These are phyloP conservation scores for Stegastes partitus DNA, from an alignment of 2,113 vertebrate genomes.

Conservation along the genomic window DNA sequence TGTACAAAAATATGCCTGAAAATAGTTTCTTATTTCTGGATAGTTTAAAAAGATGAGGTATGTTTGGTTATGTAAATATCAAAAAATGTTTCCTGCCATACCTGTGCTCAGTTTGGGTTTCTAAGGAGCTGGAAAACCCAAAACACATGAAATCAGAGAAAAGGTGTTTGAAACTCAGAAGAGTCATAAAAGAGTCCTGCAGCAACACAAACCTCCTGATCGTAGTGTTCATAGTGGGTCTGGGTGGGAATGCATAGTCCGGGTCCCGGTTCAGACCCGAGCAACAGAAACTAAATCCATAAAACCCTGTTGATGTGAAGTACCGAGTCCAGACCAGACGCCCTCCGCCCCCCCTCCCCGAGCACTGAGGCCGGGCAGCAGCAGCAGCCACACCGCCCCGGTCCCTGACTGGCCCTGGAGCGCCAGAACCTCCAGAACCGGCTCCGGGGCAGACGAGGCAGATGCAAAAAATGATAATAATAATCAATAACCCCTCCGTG, in stretches of 20 bases:
- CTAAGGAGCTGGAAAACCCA: conserved; percentile 76
- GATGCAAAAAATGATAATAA: too few species aligned
- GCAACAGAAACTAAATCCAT: conserved; percentile 78
- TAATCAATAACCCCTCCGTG: too few species aligned
- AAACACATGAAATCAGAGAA: neutral
- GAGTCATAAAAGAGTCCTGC: conserved; percentile 86
- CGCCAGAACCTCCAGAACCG: conserved; percentile 3
- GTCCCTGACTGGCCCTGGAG: neutral
- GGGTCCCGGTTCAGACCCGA: conserved; percentile 85
- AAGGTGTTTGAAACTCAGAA: conserved; percentile 30
- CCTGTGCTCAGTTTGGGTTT: conserved; percentile 90
- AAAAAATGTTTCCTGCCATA: conserved; percentile 91
- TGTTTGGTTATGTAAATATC: conserved; percentile 90
- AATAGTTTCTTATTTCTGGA: conserved; percentile 92
- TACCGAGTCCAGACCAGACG: conserved; percentile 26
- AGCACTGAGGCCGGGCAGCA: neutral
- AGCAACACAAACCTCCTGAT: conserved; percentile 77
- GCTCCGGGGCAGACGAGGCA: neutral
- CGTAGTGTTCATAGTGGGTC: conserved; percentile 84
- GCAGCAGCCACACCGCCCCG: neutral
- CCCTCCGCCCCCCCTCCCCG: conserved; percentile 15
- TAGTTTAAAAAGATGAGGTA: conserved; percentile 96
- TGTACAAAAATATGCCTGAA: conserved; percentile 99
- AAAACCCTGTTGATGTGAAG: conserved; percentile 83
- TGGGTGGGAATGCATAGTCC: conserved; percentile 92